Conservation (phyloP, 1,140 invertebrate genomes). For the Neuroterus valhalla region DNA sequence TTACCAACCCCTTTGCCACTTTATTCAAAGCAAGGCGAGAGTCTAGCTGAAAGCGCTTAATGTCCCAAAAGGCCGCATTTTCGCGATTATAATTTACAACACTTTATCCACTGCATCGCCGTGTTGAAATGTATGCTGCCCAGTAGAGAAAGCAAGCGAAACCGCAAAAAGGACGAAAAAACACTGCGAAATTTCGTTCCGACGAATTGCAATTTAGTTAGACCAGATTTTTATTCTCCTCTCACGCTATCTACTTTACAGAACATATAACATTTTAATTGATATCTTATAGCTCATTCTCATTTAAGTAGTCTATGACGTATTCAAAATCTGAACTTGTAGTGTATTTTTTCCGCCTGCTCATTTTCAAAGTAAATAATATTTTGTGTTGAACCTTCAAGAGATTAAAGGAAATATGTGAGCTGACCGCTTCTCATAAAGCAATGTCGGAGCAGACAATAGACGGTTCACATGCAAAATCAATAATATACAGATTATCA, state of each 20-base stretch:
- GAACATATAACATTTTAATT: too few relatives aligned
- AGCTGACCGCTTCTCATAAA: too few relatives aligned
- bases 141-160: slow-evolving; percentile 32
- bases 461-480: too few relatives aligned
- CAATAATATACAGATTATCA: too few relatives aligned
- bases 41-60: slow-evolving; percentile 56
- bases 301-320: too few relatives aligned
- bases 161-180: slow-evolving; percentile 39
- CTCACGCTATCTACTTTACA: background rate
- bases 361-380: too few relatives aligned
- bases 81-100: slow-evolving; percentile 65
- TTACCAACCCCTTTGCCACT: slow-evolving; percentile 53
- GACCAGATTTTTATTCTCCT: slow-evolving; percentile 13
- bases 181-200: slow-evolving; percentile 49
- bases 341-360: too few relatives aligned
- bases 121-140: slow-evolving; percentile 47
- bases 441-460: too few relatives aligned
- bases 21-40: slow-evolving; percentile 57
- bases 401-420: too few relatives aligned
- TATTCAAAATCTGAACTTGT: too few relatives aligned
- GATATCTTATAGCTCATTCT: too few relatives aligned
- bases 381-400: too few relatives aligned
- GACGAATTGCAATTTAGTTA: slow-evolving; percentile 37
- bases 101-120: slow-evolving; percentile 35
- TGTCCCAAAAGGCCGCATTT: slow-evolving; percentile 67